Percentiles rank a stretch among this genome's conserved stretches.
Conservation (phyloP, 2,113 vertebrate genomes). For the Sterrhoptilus dennistouni region DNA sequence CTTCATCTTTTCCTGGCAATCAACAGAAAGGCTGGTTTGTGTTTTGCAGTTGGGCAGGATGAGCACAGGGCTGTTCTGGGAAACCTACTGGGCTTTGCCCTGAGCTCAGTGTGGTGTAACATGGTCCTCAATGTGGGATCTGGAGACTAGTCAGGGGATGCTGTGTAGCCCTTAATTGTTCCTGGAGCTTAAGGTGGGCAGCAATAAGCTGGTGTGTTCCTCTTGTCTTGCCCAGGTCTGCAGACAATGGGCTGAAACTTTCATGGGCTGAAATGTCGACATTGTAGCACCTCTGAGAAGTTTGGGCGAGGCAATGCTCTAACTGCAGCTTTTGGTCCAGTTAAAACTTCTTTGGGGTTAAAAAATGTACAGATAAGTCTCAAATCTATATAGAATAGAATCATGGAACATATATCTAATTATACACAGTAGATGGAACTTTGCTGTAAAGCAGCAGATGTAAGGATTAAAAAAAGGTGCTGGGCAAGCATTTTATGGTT, state of each 20-base stretch:
- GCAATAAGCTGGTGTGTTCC: background rate
- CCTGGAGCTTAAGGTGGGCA: background rate
- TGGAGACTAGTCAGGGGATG: background rate
- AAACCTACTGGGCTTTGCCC: background rate
- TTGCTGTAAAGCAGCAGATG: constrained; percentile 31
- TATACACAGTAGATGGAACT: constrained; percentile 21
- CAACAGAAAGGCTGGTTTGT: background rate
- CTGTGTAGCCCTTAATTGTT: background rate
- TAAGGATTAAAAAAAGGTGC: constrained; percentile 19
- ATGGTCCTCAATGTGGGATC: background rate
- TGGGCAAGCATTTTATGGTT: background rate
- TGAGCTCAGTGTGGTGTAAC: background rate
- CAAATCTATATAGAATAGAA: background rate
- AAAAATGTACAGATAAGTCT: background rate
- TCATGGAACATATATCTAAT: constrained; percentile 4
- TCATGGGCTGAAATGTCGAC: background rate
- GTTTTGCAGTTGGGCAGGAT: background rate
- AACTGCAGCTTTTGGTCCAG: background rate
- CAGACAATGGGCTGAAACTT: background rate
- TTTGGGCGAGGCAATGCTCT: background rate
- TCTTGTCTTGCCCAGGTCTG: background rate
- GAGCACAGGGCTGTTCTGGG: background rate
- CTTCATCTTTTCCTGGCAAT: background rate
- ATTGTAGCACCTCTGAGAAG: background rate
- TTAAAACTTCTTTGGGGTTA: background rate